Evolutionary conservation across 2,113 vertebrate genomes (phyloP).

Genomic region (Oenanthe oenanthe): DNA sequence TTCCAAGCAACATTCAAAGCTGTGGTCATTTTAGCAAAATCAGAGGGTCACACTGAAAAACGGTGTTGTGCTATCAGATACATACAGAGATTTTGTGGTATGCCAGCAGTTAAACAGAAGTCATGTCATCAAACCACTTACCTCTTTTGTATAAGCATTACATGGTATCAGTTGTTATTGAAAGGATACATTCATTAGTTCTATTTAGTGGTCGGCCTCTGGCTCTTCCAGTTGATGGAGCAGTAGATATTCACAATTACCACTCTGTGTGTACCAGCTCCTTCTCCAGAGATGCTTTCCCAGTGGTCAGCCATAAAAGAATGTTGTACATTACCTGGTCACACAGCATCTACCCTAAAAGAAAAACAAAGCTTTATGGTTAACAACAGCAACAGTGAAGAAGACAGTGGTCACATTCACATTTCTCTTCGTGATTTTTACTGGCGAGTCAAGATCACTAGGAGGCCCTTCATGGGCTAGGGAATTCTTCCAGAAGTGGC

Average conservation of each 20-base stretch:
- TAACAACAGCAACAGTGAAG: not conserved
- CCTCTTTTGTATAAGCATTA: not conserved
- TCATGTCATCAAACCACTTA: not conserved
- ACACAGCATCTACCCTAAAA: not conserved
- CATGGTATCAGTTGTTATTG: not conserved
- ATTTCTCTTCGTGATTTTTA: not conserved
- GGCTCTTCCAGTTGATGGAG: not conserved
- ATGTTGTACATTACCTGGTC: not conserved
- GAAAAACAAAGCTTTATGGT: not conserved
- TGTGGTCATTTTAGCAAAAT: not conserved
- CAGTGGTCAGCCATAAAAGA: not conserved
- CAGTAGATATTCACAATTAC: not conserved
- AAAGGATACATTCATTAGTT: not conserved
- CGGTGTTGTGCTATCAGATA: not conserved
- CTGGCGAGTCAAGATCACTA: not conserved
- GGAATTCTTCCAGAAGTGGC: not conserved
- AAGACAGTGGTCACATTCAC: not conserved
- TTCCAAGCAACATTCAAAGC: not conserved
- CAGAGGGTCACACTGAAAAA: not conserved
- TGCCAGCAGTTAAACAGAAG: not conserved
- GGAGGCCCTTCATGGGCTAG: not conserved
- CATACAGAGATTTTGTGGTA: not conserved
- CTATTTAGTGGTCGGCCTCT: not conserved
- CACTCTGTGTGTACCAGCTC: not conserved
- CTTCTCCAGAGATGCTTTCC: not conserved